Percentiles rank a stretch among this genome's conserved stretches.
phyloP scores from a whole-genome alignment of 2,113 vertebrate genomes.

The Myiopsitta monachus region DNA sequence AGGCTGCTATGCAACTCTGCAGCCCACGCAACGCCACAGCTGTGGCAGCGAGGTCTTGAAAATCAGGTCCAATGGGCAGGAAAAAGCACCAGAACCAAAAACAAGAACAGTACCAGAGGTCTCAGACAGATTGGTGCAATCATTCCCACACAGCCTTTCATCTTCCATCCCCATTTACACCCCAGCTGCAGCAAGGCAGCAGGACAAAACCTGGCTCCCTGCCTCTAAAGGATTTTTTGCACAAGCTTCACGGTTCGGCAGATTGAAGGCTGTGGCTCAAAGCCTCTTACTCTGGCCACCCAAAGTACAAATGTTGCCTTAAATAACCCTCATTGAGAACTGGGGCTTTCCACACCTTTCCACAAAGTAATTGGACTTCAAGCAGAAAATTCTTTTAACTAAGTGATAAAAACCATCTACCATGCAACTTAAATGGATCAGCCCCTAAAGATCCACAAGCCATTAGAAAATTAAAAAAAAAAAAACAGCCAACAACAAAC shows the following conservation, averaged over 20 bases:
- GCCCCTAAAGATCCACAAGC: rapidly evolving
- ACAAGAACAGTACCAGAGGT: background rate
- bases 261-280: background rate
- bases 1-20: background rate
- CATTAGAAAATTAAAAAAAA: background rate
- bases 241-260: background rate
- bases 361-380: background rate
- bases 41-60: background rate
- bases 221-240: background rate
- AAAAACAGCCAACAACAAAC: too few species aligned
- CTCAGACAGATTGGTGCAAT: background rate
- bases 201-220: background rate
- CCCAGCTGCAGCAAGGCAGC: background rate
- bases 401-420: background rate
- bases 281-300: background rate
- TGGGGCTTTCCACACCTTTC: background rate
- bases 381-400: background rate
- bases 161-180: background rate
- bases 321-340: background rate
- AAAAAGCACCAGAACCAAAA: conserved; percentile 1
- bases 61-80: background rate
- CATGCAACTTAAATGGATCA: background rate
- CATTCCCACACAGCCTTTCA: background rate
- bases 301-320: background rate
- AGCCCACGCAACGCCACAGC: background rate